Conservation (phyloP, 2,888 invertebrate genomes). For the Meiosimyza decipiens region DNA sequence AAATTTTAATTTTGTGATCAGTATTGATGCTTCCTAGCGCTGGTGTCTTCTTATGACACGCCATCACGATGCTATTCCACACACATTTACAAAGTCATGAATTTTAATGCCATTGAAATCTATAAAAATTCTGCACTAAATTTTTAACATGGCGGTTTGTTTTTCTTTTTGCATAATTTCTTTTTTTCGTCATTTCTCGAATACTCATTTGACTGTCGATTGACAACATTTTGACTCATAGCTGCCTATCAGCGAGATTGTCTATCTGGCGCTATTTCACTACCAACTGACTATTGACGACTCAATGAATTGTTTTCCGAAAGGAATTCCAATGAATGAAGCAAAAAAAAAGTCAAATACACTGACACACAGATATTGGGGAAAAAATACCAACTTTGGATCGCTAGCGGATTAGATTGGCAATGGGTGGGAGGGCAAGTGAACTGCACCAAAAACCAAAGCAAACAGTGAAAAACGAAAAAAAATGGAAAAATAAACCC, state of each 20-base stretch:
- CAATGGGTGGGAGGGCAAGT: not conserved
- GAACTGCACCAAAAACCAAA: conserved; percentile 1
- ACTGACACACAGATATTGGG: not conserved
- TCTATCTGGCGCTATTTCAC: conserved; percentile 4
- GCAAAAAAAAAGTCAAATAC: not conserved
- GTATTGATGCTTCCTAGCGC: too few relatives aligned
- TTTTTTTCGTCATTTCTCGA: too few relatives aligned
- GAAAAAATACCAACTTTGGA: not conserved
- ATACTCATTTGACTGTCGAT: conserved; percentile 4
- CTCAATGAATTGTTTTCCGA: conserved; percentile 33
- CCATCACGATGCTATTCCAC: too few relatives aligned
- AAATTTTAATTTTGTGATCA: too few relatives aligned
- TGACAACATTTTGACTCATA: conserved; percentile 13
- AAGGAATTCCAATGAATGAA: conserved; percentile 29
- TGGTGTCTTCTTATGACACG: too few relatives aligned
- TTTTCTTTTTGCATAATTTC: too few relatives aligned
- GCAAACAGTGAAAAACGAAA: not conserved
- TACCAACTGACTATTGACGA: conserved; percentile 26
- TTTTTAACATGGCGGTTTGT: too few relatives aligned
- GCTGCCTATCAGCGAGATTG: not conserved
- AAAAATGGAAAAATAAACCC: not conserved
- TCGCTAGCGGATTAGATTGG: conserved; percentile 23
- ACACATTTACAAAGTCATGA: too few relatives aligned
- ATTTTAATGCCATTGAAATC: too few relatives aligned
- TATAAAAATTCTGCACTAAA: too few relatives aligned